Percentiles rank a stretch among this genome's conserved stretches.
These are phyloP conservation scores for Apolygus lucorum DNA, from an alignment of 1,140 invertebrate genomes.

Conservation along the genomic window DNA sequence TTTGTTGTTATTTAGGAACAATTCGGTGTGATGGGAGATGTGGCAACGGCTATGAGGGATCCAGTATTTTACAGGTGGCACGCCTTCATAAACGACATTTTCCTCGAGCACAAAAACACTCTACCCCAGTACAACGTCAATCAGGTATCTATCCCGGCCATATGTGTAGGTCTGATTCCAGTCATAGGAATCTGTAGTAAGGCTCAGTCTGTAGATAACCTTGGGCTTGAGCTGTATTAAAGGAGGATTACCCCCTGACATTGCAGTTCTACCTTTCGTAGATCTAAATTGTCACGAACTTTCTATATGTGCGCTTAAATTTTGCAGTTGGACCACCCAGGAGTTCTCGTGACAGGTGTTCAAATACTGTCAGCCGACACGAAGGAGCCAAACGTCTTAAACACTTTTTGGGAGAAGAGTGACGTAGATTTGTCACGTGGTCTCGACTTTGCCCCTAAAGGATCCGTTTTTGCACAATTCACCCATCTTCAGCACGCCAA, in stretches of 20 bases:
- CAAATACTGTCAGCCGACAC: slow-evolving; percentile 39
- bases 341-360: slow-evolving; percentile 44
- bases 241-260: too few species aligned
- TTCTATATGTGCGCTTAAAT: too few species aligned
- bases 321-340: slow-evolving; percentile 55
- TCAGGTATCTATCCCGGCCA: too few species aligned
- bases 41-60: slow-evolving; percentile 67
- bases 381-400: slow-evolving; percentile 36
- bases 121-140: slow-evolving; percentile 51
- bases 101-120: slow-evolving; percentile 63
- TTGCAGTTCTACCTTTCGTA: too few species aligned
- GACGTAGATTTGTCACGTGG: slow-evolving; percentile 44
- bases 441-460: slow-evolving; percentile 42
- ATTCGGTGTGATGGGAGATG: slow-evolving; percentile 57
- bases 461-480: slow-evolving; percentile 42
- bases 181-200: too few species aligned
- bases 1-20: slow-evolving; percentile 43
- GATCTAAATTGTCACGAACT: too few species aligned
- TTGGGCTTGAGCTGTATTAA: too few species aligned
- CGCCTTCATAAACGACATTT: slow-evolving; percentile 67
- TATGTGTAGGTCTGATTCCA: too few species aligned
- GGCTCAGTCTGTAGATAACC: too few species aligned
- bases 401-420: slow-evolving; percentile 45
- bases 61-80: slow-evolving; percentile 81
- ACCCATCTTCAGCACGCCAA: slow-evolving; percentile 43